Evolutionary conservation across 1,140 invertebrate genomes (phyloP), one percentile per base, ranked within the genome.

Genomic region (Trachymyrmex septentrionalis): DNA sequence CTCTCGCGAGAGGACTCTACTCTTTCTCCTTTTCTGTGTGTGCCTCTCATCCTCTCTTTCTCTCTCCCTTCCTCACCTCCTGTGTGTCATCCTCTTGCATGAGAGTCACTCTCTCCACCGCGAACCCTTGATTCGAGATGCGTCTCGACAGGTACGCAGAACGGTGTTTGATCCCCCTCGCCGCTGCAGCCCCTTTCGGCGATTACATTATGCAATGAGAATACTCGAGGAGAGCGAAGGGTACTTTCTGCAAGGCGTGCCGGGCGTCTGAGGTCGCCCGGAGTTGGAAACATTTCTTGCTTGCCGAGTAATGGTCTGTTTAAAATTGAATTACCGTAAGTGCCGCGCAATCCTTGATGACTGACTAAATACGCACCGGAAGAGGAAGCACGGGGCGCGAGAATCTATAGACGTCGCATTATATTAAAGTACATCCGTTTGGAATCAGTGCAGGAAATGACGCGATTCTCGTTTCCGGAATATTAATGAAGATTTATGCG

Each of bases 171-270:
- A 63, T 59, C 48, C 89, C 61, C 53, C 61, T 14, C n/a, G 55
- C n/a, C 78, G n/a, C 24, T 30, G 19, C 67, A 75, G 71, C 80
- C 80, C 59, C 88, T 86, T 90, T 87, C 55, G 84, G 50, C 82
- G 78, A 78, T 89, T 90, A 90, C 89, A 91, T 91, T 91, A 91
- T 91, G 90, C 90, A 90, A 91, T 82, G 90, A 91, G 89, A 77
- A 84, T 91, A 86, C 90, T 91, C 24, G 86, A 73, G 24, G 30
- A 73, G 63, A 59, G 82, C 84, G 78, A 66, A 91, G 90, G 84
- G 86, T 88, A 69, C 89, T 90, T 75, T 61, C 82, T 44, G 63
- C 53, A 90, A 90, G 73, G 82, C 67, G 50, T 66, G 82, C 59
- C 10, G 53, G 64, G 86, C 38, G 82, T 88, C 72, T 86, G 67